Evolutionary conservation across 2,113 vertebrate genomes (phyloP), one percentile per base, ranked within the genome.

Genomic region (Psilopogon haemacephalus): DNA sequence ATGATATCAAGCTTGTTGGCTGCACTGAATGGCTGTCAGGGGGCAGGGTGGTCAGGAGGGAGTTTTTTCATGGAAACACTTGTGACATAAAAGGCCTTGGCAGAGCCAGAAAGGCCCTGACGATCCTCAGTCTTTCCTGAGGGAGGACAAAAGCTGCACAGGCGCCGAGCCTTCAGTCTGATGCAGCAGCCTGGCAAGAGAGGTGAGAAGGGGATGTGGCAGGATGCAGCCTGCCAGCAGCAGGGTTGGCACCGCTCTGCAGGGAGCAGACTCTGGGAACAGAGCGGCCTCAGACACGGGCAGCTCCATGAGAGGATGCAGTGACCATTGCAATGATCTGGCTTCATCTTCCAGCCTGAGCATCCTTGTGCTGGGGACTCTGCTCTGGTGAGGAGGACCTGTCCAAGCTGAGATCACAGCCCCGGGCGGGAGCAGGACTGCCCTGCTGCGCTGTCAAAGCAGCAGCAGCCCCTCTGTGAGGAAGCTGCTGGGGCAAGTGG

Each of bases 1-100:
- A 96, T 95, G 95, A 96, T 97, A 97, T 96, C 97, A 88, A 95
- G 84, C 91, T 96, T 95, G 95, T 96, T 95, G 94, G 89, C 65
- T 82, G 86, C 89, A 86, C 7, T 92, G 75, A 96, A 94, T 90
- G 67, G 73, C 85, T 87, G 94, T 95, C 95, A 86, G 77, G 50
- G 82, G 90, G 72, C 94, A 92, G 60, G 50, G 60, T 48, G 79
- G 80, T 71, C 93, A 89, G 88, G 35, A 84, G 73, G 73, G 92
- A 94, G 84, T 6, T 93, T 94, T 96, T 96, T 96, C 92, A 95
- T 77, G 86, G 84, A 94, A 95, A 95, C 75, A 92, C 92, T 92
- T 68, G 85, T 78, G 91, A 94, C 94, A 94, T 89, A 94, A 95
- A 93, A 88, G 65, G 72, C 81, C 68, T 95, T 97, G 91, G 93